Evolutionary conservation across 64 coral and sea anemone genomes (phyloP).

Genomic region (Dendronephthya gigantea): DNA sequence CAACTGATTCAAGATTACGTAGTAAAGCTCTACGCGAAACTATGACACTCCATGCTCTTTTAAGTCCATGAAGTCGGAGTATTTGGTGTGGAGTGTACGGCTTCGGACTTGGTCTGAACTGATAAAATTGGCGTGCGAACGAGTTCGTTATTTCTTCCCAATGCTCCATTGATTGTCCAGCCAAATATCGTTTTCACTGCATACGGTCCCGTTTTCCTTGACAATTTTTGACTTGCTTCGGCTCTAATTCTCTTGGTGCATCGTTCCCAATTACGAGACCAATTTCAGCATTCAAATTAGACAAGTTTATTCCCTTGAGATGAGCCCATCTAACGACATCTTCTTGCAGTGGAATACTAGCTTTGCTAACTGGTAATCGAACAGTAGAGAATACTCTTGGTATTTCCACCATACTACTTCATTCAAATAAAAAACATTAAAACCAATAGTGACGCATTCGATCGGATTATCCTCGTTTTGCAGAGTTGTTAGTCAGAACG

Average conservation of each 20-base stretch:
- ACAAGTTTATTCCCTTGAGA: slow-evolving; percentile 1
- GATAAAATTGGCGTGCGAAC: slow-evolving; percentile 24
- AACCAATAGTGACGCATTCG: slow-evolving; percentile 9
- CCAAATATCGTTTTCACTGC: slow-evolving; percentile 25
- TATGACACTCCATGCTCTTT: too few relatives aligned
- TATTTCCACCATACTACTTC: background rate
- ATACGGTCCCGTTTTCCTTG: slow-evolving; percentile 27
- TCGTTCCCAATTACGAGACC: slow-evolving; percentile 43
- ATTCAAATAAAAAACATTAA: slow-evolving; percentile 26
- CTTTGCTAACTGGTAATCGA: slow-evolving; percentile 2
- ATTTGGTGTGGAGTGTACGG: slow-evolving; percentile 16
- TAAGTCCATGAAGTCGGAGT: slow-evolving; percentile 38
- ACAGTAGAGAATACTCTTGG: slow-evolving; percentile 12
- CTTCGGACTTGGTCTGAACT: slow-evolving; percentile 17
- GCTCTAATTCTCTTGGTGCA: slow-evolving; percentile 15
- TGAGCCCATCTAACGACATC: slow-evolving; percentile 30
- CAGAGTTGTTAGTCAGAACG: background rate
- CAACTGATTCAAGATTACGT: too few relatives aligned
- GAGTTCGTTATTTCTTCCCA: slow-evolving; percentile 11
- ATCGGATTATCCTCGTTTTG: background rate
- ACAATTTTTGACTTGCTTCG: slow-evolving; percentile 25
- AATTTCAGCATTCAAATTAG: slow-evolving; percentile 11
- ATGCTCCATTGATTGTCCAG: slow-evolving; percentile 42
- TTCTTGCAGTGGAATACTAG: slow-evolving; percentile 8
- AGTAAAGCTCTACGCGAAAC: too few relatives aligned